Conservation (phyloP, 2,113 vertebrate genomes). For the Ptilorrhoa leucosticta region DNA sequence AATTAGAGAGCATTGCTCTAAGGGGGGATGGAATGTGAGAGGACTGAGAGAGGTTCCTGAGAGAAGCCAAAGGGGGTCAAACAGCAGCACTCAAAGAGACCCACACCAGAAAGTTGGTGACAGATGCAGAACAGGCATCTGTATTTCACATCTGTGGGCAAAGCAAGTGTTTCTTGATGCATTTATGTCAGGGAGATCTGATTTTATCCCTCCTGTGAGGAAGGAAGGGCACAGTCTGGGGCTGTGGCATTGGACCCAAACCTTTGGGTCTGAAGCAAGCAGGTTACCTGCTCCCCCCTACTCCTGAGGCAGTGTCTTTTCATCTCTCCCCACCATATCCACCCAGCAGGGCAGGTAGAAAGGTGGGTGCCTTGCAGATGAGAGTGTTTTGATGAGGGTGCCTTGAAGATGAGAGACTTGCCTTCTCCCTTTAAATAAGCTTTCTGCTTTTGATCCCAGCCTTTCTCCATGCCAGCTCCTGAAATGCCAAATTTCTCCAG, state of each 20-base stretch:
- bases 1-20: background rate
- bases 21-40: fast-evolving
- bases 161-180: background rate
- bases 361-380: background rate
- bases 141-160: background rate
- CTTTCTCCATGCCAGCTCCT: background rate
- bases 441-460: background rate
- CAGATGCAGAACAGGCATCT: background rate
- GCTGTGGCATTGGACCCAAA: background rate
- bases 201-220: background rate
- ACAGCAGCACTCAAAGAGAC: background rate
- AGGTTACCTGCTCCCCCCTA: background rate
- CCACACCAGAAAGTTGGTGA: background rate
- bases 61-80: background rate
- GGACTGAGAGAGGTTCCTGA: background rate
- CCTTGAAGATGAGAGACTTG: background rate
- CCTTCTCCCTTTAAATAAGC: background rate
- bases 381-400: background rate
- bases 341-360: background rate
- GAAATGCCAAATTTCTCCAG: background rate
- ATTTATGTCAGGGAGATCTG: background rate
- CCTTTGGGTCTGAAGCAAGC: background rate
- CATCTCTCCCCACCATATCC: background rate
- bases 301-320: background rate
- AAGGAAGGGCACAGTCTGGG: background rate